Evolutionary conservation across 2,888 invertebrate species (phyloP).

Genomic region (Urechis unicinctus): DNA sequence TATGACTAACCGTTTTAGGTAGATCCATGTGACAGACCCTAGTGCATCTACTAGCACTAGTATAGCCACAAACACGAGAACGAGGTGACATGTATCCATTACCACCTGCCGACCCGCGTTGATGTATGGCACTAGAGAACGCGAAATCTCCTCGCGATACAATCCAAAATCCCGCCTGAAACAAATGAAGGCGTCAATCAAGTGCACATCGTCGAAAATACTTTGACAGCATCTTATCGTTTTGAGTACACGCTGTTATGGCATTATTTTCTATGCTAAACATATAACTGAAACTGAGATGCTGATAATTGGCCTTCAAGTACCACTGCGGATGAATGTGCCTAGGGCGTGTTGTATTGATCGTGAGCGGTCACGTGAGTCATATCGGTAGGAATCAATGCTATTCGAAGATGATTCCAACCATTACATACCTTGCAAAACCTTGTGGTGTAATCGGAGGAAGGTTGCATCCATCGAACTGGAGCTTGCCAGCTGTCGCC

Average conservation of each 20-base stretch:
- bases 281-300: no score
- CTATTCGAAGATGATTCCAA: no score
- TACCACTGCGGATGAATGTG: no score
- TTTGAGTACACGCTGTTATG: no score
- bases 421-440: slow-evolving; percentile 15
- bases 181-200: no score
- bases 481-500: slow-evolving; percentile 15
- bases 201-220: no score
- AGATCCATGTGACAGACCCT: slow-evolving; percentile 43
- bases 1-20: slow-evolving; percentile 43
- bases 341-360: no score
- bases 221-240: no score
- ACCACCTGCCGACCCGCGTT: slow-evolving; percentile 34
- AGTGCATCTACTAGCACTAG: slow-evolving; percentile 41
- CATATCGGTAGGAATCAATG: no score
- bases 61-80: slow-evolving; percentile 36
- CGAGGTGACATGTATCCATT: slow-evolving; percentile 36
- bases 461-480: slow-evolving; percentile 24
- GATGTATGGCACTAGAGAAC: slow-evolving; percentile 20
- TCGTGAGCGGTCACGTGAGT: no score
- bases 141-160: slow-evolving; percentile 14
- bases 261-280: no score
- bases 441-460: slow-evolving; percentile 22
- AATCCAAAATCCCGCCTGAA: slow-evolving; percentile 17
- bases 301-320: no score